A percentile compares a stretch with the other conserved stretches of the same genome.
phyloP scores from a whole-genome alignment of 2,797 vertebrate genomes.

The Kryptolebias ocellatus region DNA sequence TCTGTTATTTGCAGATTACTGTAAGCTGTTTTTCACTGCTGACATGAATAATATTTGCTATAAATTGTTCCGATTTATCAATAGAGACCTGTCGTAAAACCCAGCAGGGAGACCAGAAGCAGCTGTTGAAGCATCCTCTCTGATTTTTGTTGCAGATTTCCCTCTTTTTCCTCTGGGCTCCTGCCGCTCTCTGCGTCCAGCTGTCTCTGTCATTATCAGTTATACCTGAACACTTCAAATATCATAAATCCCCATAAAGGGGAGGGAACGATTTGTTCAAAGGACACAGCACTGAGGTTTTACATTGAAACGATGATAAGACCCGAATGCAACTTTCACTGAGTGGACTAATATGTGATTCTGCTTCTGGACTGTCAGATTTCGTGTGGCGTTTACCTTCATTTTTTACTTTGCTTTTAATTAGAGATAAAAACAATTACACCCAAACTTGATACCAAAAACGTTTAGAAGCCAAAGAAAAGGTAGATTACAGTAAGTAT shows the following conservation, averaged over 20 bases:
- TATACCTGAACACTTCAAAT: slow-evolving; percentile 18
- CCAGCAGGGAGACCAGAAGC: slow-evolving; percentile 58
- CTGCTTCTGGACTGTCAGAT: neutral
- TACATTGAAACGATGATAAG: slow-evolving; percentile 25
- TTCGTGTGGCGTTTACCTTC: too few species aligned
- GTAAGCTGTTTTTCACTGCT: too few species aligned
- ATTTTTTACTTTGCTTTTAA: too few species aligned
- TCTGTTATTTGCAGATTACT: too few species aligned
- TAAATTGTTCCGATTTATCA: neutral
- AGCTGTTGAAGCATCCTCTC: slow-evolving; percentile 51
- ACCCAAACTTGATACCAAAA: too few species aligned
- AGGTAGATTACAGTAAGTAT: too few species aligned
- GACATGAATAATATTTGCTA: too few species aligned
- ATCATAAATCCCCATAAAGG: slow-evolving; percentile 33
- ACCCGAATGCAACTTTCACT: slow-evolving; percentile 4
- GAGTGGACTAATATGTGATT: slow-evolving; percentile 5
- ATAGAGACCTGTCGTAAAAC: slow-evolving; percentile 63
- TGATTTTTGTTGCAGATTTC: slow-evolving; percentile 11
- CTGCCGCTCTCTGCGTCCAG: neutral
- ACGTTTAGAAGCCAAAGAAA: too few species aligned
- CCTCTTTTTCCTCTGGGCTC: slow-evolving; percentile 3
- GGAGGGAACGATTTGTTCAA: slow-evolving; percentile 53
- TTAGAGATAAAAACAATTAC: too few species aligned
- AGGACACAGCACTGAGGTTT: slow-evolving; percentile 36
- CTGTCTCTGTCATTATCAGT: slow-evolving; percentile 20